Evolutionary conservation across 1,140 invertebrate species (phyloP).

Genomic region (Drosophila sechellia): DNA sequence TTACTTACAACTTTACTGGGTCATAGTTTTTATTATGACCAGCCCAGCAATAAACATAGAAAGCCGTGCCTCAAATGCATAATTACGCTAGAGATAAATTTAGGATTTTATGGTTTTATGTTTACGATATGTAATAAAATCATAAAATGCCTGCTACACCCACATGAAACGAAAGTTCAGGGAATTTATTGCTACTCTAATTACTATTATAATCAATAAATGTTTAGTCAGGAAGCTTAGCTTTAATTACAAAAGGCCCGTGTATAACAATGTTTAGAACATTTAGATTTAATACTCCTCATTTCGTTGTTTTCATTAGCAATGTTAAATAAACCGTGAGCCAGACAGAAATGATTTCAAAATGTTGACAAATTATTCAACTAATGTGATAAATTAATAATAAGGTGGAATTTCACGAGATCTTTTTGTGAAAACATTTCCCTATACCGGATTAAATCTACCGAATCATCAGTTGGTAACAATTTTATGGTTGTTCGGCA

Average conservation of each 20-base stretch:
- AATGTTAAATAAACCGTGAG: conserved; percentile 17
- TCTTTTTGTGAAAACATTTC: neutral
- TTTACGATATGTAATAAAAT: conserved; percentile 17
- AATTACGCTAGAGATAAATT: conserved; percentile 18
- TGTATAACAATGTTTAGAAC: conserved; percentile 29
- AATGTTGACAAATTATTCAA: conserved; percentile 15
- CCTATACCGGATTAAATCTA: conserved; percentile 6
- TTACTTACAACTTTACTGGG: conserved; percentile 25
- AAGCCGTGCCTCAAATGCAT: conserved; percentile 39
- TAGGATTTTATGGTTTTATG: conserved; percentile 19
- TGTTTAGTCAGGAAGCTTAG: conserved; percentile 17
- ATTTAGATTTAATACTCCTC: conserved; percentile 26
- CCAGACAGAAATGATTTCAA: conserved; percentile 34
- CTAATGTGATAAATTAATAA: conserved; percentile 36
- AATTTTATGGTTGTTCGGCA: conserved; percentile 29
- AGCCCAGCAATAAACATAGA: conserved; percentile 20
- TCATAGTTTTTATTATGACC: conserved; percentile 38
- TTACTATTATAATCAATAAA: conserved; percentile 32
- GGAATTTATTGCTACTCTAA: conserved; percentile 29
- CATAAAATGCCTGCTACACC: conserved; percentile 20
- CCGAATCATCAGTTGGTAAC: conserved; percentile 16
- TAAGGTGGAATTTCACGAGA: conserved; percentile 6
- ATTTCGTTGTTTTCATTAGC: conserved; percentile 17
- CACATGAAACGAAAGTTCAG: conserved; percentile 24
- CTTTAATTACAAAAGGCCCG: conserved; percentile 1